These are phyloP conservation scores for Agonopterix subpropinquella DNA, from an alignment of 2,888 invertebrate species.

Conservation along the genomic window DNA sequence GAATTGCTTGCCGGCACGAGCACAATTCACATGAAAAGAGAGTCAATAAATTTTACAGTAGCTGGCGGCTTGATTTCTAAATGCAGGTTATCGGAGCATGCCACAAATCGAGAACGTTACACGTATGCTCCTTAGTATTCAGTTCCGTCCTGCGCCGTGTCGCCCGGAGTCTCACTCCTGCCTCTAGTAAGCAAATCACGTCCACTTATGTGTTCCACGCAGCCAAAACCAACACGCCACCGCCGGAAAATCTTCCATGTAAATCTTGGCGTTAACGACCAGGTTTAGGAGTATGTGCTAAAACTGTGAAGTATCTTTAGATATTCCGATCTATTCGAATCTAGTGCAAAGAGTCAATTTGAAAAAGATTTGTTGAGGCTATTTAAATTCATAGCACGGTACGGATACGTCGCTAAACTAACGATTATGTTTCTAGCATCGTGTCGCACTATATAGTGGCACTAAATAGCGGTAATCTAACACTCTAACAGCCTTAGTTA, in stretches of 20 bases:
- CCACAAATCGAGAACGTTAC: slow-evolving; percentile 68
- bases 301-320: slow-evolving; percentile 34
- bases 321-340: background rate
- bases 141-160: slow-evolving; percentile 45
- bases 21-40: slow-evolving; percentile 54
- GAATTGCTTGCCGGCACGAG: slow-evolving; percentile 40
- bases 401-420: background rate
- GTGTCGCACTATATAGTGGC: too few relatives aligned
- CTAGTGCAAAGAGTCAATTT: background rate
- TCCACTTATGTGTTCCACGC: slow-evolving; percentile 71
- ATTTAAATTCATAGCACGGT: slow-evolving; percentile 10
- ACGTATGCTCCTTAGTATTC: slow-evolving; percentile 69
- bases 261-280: slow-evolving; percentile 72
- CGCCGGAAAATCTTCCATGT: slow-evolving; percentile 68
- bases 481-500: too few relatives aligned
- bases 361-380: background rate
- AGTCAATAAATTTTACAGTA: slow-evolving; percentile 67
- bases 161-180: slow-evolving; percentile 56
- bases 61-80: slow-evolving; percentile 68
- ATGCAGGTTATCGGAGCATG: slow-evolving; percentile 73
- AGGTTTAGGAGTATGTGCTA: slow-evolving; percentile 62
- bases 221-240: slow-evolving; percentile 64
- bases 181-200: slow-evolving; percentile 63
- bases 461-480: too few relatives aligned
- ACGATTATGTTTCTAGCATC: background rate